These are phyloP conservation scores for Cyanoderma ruficeps DNA, from an alignment of 2,113 vertebrate species.

Conservation along the genomic window DNA sequence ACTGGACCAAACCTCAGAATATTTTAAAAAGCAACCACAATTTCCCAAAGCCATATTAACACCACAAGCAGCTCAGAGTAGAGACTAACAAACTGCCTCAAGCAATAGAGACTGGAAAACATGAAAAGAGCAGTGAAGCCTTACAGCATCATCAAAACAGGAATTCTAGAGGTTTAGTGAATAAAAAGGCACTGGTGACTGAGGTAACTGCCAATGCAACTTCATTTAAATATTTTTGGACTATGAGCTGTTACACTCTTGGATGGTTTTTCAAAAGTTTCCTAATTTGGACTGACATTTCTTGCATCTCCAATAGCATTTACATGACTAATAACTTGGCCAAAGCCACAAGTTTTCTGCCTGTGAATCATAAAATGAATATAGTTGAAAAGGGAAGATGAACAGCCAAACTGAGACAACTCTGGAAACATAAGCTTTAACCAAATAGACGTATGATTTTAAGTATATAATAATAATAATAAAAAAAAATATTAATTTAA, in stretches of 20 bases:
- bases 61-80: neutral
- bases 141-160: neutral
- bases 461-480: neutral
- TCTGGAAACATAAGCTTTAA: neutral
- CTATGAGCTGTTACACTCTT: neutral
- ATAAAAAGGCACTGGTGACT: neutral
- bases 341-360: neutral
- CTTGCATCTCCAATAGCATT: slow-evolving; percentile 43
- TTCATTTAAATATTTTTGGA: slow-evolving; percentile 34
- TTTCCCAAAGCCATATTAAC: neutral
- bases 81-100: neutral
- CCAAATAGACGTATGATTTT: neutral
- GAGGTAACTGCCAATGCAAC: neutral
- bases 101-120: neutral
- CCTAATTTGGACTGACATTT: slow-evolving; percentile 56
- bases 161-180: neutral
- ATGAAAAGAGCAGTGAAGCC: neutral
- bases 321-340: slow-evolving; percentile 57
- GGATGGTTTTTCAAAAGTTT: slow-evolving; percentile 30
- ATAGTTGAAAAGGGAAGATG: neutral
- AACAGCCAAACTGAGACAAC: neutral
- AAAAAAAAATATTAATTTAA: no score
- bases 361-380: slow-evolving; percentile 39
- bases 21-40: neutral
- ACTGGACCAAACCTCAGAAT: neutral